A percentile compares a stretch with the other conserved stretches of the same genome.
Evolutionary conservation across 2,888 invertebrate species (phyloP).

Genomic region (Morpho helenor): DNA sequence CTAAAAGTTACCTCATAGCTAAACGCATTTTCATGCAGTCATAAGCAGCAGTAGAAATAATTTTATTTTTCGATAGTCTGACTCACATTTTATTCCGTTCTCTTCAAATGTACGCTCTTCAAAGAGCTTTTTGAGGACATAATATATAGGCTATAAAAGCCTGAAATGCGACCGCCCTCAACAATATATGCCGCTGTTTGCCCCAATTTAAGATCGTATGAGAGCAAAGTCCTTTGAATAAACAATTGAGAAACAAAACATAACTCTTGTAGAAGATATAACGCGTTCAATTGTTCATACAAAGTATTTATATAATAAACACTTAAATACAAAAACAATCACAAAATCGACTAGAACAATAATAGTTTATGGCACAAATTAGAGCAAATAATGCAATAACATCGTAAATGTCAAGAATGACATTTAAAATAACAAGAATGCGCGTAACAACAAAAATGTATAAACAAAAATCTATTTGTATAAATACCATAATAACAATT

Average conservation of each 20-base stretch:
- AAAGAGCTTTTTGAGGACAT: neutral
- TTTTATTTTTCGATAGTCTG: constrained; percentile 50
- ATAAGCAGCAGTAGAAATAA: constrained; percentile 63
- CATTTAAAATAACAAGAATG: neutral
- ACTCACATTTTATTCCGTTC: constrained; percentile 63
- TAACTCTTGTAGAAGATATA: constrained; percentile 20
- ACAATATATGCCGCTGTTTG: constrained; percentile 8
- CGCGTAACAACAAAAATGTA: too few relatives aligned
- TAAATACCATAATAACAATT: too few relatives aligned
- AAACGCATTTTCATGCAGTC: constrained; percentile 53
- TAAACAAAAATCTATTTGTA: too few relatives aligned
- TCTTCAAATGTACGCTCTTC: constrained; percentile 16
- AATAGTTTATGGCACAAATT: neutral
- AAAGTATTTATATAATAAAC: neutral
- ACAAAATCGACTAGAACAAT: constrained; percentile 1
- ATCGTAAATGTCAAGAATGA: constrained; percentile 3
- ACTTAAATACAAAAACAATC: neutral
- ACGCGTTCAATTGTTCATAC: constrained; percentile 14
- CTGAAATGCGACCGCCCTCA: constrained; percentile 9
- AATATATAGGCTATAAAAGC: constrained; percentile 6
- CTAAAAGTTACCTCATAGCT: constrained; percentile 60
- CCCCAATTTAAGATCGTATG: neutral
- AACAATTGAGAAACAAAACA: constrained; percentile 14
- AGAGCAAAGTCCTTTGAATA: constrained; percentile 1
- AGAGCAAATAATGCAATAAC: too few relatives aligned